These are phyloP conservation scores for human DNA, from an alignment of 2,113 vertebrate genomes.

Conservation along the genomic window GRCh38 chrX:100658501-100659000, in stretches of 20 bases:
- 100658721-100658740: neutral
- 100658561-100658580: no score
- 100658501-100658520: neutral
- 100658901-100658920: neutral
- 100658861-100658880: neutral
- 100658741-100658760: neutral
- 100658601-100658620: neutral
- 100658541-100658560: neutral
- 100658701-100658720: neutral
- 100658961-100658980: neutral
- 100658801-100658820: neutral
- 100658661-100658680: neutral
- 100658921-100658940: neutral
- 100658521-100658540: neutral
- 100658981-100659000: neutral
- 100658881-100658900: neutral
- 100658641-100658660: neutral
- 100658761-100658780: neutral
- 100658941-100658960: slow-evolving; percentile 8
- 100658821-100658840: neutral
- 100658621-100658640: neutral
- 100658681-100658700: neutral
- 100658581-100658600: neutral
- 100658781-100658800: neutral
- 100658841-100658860: neutral